Evolutionary conservation across 2,113 vertebrate genomes (phyloP).

Genomic region (Benitochromis conjunctus): DNA sequence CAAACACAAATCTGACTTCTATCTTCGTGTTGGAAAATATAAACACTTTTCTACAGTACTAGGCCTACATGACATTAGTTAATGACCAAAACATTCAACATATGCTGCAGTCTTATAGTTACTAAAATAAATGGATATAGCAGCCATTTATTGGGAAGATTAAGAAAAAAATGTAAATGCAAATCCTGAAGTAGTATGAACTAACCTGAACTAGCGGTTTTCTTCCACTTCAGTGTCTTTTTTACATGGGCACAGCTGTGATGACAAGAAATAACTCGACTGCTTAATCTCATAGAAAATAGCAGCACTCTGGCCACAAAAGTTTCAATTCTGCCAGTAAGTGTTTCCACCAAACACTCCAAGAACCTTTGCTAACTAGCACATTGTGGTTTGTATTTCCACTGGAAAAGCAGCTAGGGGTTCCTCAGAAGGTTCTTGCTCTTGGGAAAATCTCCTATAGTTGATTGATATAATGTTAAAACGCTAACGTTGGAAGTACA

Average conservation of each 20-base stretch:
- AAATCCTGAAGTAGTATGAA: neutral
- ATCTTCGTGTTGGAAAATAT: neutral
- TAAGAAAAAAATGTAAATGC: rapidly evolving
- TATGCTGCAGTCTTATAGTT: neutral
- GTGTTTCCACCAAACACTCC: neutral
- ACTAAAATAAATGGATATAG: neutral
- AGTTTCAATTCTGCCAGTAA: rapidly evolving
- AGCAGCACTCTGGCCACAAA: neutral
- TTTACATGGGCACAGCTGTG: neutral
- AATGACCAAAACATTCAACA: neutral
- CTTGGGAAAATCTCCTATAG: neutral
- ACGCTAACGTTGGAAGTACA: neutral
- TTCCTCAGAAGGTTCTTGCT: neutral
- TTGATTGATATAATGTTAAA: neutral
- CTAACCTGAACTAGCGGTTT: neutral
- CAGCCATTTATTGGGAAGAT: neutral
- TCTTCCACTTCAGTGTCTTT: neutral
- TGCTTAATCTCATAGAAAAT: neutral
- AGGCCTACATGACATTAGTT: neutral
- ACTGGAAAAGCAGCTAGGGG: neutral
- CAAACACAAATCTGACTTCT: neutral
- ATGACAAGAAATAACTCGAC: neutral
- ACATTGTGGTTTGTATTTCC: neutral
- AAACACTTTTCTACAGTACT: neutral
- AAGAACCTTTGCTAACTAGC: neutral